Base-by-base conservation (phyloP, 1,140 invertebrate genomes). In the Drosophila pallidifrons region DNA sequence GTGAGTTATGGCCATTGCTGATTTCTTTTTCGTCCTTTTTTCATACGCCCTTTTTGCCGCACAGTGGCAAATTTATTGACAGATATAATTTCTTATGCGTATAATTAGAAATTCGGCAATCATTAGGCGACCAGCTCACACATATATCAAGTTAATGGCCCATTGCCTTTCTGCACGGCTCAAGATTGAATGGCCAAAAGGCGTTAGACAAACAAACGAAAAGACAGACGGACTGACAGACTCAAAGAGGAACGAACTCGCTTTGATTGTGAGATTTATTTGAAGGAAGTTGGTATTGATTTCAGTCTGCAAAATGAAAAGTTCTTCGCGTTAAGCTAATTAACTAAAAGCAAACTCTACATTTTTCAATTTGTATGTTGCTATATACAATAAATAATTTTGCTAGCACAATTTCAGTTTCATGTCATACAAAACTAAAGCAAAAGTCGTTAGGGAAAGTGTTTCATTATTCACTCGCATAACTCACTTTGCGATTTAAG, bases 31-130 rank as follows among this genome's bases (percentile, higher is more conserved):
- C 75, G 82, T 75, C 80, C 87, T 81, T 82, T 25, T 79, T 86
- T 72, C 54, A 30, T 20, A 72, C 79, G 63, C 69, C 64, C 70
- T 63, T 32, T 49, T 32, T 15, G 20, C 11, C 58, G 64, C 70
- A 77, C 85, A 91, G 89, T 89, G 85, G 89, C 85, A 91, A 82
- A 86, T 91, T 91, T 91, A 91, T 86, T 86, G 89, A 91, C 89
- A 91, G 77, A 85, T 89, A 89, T 91, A 91, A 91, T 91, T 91
- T 83, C 88, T 81, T 83, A 88, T 83, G 79, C 77, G 88, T 91
- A 91, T 91, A 91, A 91, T 91, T 91, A 91, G 82, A 91, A 91
- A 91, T 91, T 91, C 82, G 88, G 88, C 88, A 91, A 91, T 91
- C 88, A 91, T 91, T 91, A 86, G 77, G 77, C 83, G 77, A 71